Evolutionary conservation across 2,888 invertebrate species (phyloP).

Genomic region (Zaprionus obscuricornis): DNA sequence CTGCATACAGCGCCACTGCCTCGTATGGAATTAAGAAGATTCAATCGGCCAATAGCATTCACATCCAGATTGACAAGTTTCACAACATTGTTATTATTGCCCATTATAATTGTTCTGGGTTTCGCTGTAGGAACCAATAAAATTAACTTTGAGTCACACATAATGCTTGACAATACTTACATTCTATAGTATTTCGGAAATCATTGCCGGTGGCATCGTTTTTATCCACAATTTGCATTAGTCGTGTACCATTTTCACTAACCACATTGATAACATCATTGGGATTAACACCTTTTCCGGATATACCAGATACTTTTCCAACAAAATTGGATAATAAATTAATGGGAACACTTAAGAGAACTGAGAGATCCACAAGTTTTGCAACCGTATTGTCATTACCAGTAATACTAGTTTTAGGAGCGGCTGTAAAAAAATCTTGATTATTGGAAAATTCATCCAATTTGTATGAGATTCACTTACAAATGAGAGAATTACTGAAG

Average conservation of each 20-base stretch:
- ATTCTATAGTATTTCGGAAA: too few relatives aligned
- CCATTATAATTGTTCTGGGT: constrained; percentile 41
- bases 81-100: constrained; percentile 41
- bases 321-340: too few relatives aligned
- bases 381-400: too few relatives aligned
- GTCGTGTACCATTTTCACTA: constrained; percentile 22
- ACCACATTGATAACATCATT: constrained; percentile 31
- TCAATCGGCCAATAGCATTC: constrained; percentile 27
- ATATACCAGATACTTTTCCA: neutral
- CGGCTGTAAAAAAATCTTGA: too few relatives aligned
- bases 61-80: constrained; percentile 52
- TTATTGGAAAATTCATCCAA: too few relatives aligned
- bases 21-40: constrained; percentile 44
- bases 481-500: too few relatives aligned
- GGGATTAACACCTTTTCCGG: neutral
- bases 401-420: too few relatives aligned
- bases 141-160: too few relatives aligned
- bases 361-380: too few relatives aligned
- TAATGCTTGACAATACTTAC: too few relatives aligned
- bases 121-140: constrained; percentile 19
- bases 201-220: neutral
- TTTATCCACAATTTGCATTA: constrained; percentile 34
- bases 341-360: too few relatives aligned
- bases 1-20: constrained; percentile 54
- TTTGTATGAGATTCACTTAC: too few relatives aligned